A percentile compares a stretch with the other conserved stretches of the same genome.
phyloP scores from a whole-genome alignment of 1,140 invertebrate species.

The Drosophila murphyi region DNA sequence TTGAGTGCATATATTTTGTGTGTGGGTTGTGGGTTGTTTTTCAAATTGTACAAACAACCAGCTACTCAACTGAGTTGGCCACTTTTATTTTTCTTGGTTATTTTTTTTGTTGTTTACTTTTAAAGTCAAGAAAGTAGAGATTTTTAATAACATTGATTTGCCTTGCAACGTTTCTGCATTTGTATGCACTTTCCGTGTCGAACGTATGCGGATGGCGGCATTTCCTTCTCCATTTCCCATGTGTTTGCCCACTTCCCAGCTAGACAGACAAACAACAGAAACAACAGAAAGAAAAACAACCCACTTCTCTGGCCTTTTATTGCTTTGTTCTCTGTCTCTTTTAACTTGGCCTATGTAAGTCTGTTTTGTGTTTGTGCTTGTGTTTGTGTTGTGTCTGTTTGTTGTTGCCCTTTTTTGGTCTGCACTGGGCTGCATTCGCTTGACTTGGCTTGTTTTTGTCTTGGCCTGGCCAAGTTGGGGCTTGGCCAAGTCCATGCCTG shows the following conservation, averaged over 20 bases:
- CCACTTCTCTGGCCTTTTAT: slow-evolving; percentile 70
- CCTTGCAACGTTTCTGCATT: slow-evolving; percentile 42
- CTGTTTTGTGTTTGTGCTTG: neutral
- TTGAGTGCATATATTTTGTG: slow-evolving; percentile 10
- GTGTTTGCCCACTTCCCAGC: slow-evolving; percentile 59
- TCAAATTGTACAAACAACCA: neutral
- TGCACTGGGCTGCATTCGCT: slow-evolving; percentile 20
- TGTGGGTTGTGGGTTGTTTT: slow-evolving; percentile 15
- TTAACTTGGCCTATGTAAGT: neutral
- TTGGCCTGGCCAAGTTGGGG: slow-evolving; percentile 25
- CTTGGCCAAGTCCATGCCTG: slow-evolving; percentile 13
- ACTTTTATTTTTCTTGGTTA: slow-evolving; percentile 17
- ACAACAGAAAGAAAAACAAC: slow-evolving; percentile 46
- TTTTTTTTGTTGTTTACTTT: slow-evolving; percentile 30
- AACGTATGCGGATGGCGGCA: slow-evolving; percentile 68
- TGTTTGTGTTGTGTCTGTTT: slow-evolving; percentile 4
- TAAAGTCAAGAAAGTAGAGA: slow-evolving; percentile 59
- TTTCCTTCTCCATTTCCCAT: slow-evolving; percentile 71
- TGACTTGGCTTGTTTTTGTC: slow-evolving; percentile 28
- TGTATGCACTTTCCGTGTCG: slow-evolving; percentile 78
- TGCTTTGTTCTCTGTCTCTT: slow-evolving; percentile 57
- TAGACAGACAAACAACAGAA: slow-evolving; percentile 31
- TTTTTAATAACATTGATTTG: slow-evolving; percentile 66
- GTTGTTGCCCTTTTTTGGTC: slow-evolving; percentile 70
- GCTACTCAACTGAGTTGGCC: slow-evolving; percentile 3